Percentiles rank a stretch among this genome's conserved stretches.
phyloP scores from a whole-genome alignment of 2,113 vertebrate genomes.

The Microcebus lehilahytsara region DNA sequence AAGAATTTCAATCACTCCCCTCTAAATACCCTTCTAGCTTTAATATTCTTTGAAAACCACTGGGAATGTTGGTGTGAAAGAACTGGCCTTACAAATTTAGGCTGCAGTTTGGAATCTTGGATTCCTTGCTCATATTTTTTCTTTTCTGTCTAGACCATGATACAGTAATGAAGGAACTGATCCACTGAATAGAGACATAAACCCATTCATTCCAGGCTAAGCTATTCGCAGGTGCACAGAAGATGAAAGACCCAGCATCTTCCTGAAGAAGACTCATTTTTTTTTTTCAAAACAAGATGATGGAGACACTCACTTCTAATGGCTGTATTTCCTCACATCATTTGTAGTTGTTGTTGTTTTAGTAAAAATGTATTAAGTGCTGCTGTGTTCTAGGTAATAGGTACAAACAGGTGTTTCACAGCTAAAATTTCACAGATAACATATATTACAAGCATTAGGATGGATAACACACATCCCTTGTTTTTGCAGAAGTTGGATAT shows the following conservation, averaged over 20 bases:
- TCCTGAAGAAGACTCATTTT: not conserved
- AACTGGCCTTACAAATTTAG: not conserved
- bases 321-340: not conserved
- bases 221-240: not conserved
- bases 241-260: not conserved
- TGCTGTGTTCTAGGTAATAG: not conserved
- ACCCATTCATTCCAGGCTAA: not conserved
- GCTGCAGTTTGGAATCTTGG: not conserved
- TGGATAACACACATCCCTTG: not conserved
- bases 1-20: not conserved
- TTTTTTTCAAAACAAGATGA: no score
- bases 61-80: not conserved
- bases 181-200: not conserved
- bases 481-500: conserved; percentile 22
- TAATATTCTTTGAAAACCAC: conserved; percentile 31
- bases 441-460: not conserved
- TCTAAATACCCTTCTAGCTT: conserved; percentile 42
- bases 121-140: not conserved
- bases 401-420: not conserved
- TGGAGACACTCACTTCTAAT: not conserved
- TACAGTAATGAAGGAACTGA: conserved; percentile 2
- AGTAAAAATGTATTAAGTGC: not conserved
- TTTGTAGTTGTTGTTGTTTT: not conserved
- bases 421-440: conserved; percentile 8
- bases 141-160: not conserved